Conservation (phyloP, 2,797 vertebrate species). For the Eutrigla gurnardus region DNA sequence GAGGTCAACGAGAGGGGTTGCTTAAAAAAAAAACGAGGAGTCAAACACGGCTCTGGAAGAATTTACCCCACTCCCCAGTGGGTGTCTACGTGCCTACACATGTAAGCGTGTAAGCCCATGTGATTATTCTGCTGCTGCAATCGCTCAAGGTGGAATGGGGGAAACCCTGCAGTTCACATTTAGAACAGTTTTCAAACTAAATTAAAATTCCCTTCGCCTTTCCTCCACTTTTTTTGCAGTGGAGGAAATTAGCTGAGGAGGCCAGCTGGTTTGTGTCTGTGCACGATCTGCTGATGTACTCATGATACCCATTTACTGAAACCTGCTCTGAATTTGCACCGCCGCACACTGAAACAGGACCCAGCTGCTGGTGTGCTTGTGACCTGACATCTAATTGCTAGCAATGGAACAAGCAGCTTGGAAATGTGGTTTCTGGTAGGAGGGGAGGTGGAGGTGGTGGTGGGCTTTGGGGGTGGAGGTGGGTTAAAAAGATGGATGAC, state of each 20-base stretch:
- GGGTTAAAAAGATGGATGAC: constrained; percentile 42
- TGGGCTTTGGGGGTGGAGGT: not conserved
- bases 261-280: constrained; percentile 72
- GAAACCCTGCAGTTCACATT: constrained; percentile 50
- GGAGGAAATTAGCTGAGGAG: constrained; percentile 44
- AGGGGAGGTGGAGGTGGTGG: constrained; percentile 1
- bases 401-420: constrained; percentile 69
- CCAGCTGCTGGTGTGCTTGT: constrained; percentile 68
- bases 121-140: constrained; percentile 47
- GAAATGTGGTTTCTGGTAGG: constrained; percentile 67
- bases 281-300: constrained; percentile 47
- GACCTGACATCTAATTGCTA: constrained; percentile 68
- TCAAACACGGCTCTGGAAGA: constrained; percentile 58
- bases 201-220: constrained; percentile 54
- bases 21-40: constrained; percentile 46
- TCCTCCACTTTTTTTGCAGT: constrained; percentile 26
- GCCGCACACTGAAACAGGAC: constrained; percentile 64
- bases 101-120: constrained; percentile 26
- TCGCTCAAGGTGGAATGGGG: constrained; percentile 34
- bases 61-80: constrained; percentile 45
- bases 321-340: constrained; percentile 49
- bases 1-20: constrained; percentile 29
- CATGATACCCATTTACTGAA: constrained; percentile 59
- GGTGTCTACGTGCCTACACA: constrained; percentile 36
- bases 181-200: constrained; percentile 52